phyloP scores from a whole-genome alignment of 2,888 invertebrate species.

The Galeruca laticollis region DNA sequence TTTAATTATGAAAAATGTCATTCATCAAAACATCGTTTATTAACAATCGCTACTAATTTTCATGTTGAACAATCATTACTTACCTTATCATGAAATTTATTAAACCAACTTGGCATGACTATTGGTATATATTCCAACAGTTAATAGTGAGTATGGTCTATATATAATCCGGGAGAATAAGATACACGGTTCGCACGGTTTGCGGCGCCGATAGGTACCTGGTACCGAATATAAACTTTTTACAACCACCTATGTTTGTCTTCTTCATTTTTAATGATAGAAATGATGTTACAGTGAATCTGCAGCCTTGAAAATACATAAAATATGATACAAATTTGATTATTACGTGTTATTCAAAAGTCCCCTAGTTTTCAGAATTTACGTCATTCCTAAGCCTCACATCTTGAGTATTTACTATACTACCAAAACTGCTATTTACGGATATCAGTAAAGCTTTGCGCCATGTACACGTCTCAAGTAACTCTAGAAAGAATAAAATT shows the following conservation, averaged over 20 bases:
- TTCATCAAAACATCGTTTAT: too few species aligned
- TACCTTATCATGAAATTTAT: constrained; percentile 51
- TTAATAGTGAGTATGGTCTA: constrained; percentile 43
- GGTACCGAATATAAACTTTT: constrained; percentile 52
- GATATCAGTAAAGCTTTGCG: too few species aligned
- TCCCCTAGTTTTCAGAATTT: too few species aligned
- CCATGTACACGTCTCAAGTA: too few species aligned
- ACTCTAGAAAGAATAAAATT: too few species aligned
- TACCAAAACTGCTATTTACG: too few species aligned
- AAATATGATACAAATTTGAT: background rate
- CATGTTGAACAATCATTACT: constrained; percentile 52
- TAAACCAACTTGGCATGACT: constrained; percentile 55
- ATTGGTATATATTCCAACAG: constrained; percentile 44
- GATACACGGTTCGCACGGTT: constrained; percentile 51
- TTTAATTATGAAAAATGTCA: too few species aligned
- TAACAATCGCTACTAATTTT: too few species aligned
- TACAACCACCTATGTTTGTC: constrained; percentile 22
- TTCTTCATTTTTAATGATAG: constrained; percentile 38
- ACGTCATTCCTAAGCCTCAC: too few species aligned
- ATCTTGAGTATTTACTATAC: too few species aligned
- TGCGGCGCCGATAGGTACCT: constrained; percentile 59
- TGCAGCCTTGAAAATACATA: background rate
- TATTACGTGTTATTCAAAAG: too few species aligned
- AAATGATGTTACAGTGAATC: constrained; percentile 25
- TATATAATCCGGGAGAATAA: constrained; percentile 36